Evolutionary conservation across 2,888 invertebrate species (phyloP), one percentile per base, ranked within the genome.

Genomic region (Bombylius major): DNA sequence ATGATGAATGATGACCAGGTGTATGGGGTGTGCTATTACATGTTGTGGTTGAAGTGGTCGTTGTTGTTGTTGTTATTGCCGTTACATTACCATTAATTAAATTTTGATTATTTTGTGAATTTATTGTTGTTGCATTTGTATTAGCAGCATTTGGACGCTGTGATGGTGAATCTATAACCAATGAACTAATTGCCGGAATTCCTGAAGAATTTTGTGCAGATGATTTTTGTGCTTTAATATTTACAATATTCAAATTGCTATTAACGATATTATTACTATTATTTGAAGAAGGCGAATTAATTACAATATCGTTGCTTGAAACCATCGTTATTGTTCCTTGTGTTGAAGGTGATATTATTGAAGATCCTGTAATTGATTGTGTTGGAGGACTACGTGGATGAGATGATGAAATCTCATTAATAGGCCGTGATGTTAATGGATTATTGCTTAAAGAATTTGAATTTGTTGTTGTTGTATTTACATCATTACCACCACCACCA

Each of bases 281-380:
- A 34, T 55, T 55, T 14, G 8, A 47, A 5, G 52, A 34, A 14
- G 56, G 42, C 14, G 46, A 45, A 11, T 49, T 48, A 46, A 56
- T 11, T 36, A 36, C 8, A 11, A 42, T 4, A 11, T 42, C 39
- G 23, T 23, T 23, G 54, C 63, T 57, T 51, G 60, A 56, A 47
- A 63, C 59, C 50, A 59, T 58, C 23, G 58, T 53, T 57, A 57
- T 48, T 42, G 52, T 49, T 53, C 54, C 36, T 54, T 48, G 34
- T 51, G 56, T 53, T 47, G 56, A 50, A 4, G 55, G 31, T 14
- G 60, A 44, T 48, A 61, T 58, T 56, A 61, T 56, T 51, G 56
- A 52, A 55, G 59, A 56, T 52, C 58, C 59, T 1, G 53, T 58
- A 45, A 59, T 62, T 60, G 52, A 57, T 58, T 56, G 59, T 39